A percentile compares a stretch with the other conserved stretches of the same genome.
Evolutionary conservation across 2,888 invertebrate genomes (phyloP).

Genomic region (Brachynemurus nebulosus): DNA sequence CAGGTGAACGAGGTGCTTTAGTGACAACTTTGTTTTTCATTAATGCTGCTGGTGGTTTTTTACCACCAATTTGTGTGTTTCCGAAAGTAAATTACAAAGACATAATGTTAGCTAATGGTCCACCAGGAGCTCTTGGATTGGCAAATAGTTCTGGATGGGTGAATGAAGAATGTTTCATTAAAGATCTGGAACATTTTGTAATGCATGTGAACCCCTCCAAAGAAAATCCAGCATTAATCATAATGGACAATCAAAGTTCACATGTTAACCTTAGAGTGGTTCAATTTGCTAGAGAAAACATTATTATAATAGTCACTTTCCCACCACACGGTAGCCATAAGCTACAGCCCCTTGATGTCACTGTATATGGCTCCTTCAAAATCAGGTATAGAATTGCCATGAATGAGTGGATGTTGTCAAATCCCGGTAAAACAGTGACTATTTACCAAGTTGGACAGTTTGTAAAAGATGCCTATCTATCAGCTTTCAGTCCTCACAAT

Average conservation of each 20-base stretch:
- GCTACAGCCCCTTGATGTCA: conserved; percentile 12
- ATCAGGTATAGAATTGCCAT: conserved; percentile 7
- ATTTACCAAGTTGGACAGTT: conserved; percentile 13
- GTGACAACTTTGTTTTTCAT: too few relatives aligned
- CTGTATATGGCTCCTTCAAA: conserved; percentile 12
- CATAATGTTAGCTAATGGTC: too few relatives aligned
- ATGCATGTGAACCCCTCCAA: conserved; percentile 16
- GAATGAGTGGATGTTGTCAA: conserved; percentile 10
- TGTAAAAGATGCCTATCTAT: too few relatives aligned
- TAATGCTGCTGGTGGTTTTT: too few relatives aligned
- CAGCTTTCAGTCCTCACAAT: conserved; percentile 8
- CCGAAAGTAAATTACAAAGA: too few relatives aligned
- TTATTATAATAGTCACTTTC: not conserved
- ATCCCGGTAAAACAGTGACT: not conserved
- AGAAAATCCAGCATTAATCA: conserved; percentile 16
- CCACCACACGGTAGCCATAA: conserved; percentile 16
- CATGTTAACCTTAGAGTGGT: not conserved
- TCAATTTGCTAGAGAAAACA: not conserved
- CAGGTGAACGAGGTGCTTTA: conserved; percentile 9
- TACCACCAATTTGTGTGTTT: too few relatives aligned
- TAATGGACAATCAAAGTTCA: conserved; percentile 13
- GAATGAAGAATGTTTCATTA: conserved; percentile 17
- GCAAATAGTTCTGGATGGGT: conserved; percentile 20
- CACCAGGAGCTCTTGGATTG: too few relatives aligned
- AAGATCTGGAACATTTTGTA: conserved; percentile 18